phyloP scores from a whole-genome alignment of 1,140 invertebrate genomes.

The Ceratina calcarata region DNA sequence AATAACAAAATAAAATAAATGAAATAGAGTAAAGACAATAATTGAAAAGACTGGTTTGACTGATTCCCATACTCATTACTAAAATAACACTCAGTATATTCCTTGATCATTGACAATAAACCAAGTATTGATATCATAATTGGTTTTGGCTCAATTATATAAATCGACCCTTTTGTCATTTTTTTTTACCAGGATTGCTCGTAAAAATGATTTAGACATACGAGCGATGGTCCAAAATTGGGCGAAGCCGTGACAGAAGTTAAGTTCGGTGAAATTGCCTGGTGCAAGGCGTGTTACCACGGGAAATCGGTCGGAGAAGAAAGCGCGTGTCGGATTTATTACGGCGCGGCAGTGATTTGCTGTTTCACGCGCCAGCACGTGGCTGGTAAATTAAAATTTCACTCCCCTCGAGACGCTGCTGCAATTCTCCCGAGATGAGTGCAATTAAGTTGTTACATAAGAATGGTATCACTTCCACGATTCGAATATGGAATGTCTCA shows the following conservation, averaged over 20 bases:
- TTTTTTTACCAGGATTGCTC: too few species aligned
- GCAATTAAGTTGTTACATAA: constrained; percentile 23
- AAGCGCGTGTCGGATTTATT: constrained; percentile 13
- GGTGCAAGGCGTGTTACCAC: neutral
- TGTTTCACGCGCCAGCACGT: constrained; percentile 18
- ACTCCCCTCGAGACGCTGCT: neutral
- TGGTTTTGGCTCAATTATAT: too few species aligned
- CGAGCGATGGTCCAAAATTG: neutral
- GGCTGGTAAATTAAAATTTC: constrained; percentile 40
- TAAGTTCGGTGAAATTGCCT: constrained; percentile 3
- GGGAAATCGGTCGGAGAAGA: neutral
- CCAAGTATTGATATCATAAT: too few species aligned
- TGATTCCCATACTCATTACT: too few species aligned
- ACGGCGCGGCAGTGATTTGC: constrained; percentile 17
- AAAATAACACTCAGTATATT: neutral
- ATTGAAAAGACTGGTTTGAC: too few species aligned
- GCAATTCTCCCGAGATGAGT: neutral
- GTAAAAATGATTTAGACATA: too few species aligned
- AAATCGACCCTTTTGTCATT: too few species aligned
- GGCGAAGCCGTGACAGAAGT: neutral
- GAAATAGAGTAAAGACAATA: too few species aligned
- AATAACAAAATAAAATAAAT: too few species aligned
- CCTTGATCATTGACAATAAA: neutral
- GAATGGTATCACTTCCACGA: too few species aligned
- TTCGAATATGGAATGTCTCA: too few species aligned